Evolutionary conservation across 2,113 vertebrate genomes (phyloP), one percentile per base, ranked within the genome.

Genomic region (Poeciliopsis prolifica): DNA sequence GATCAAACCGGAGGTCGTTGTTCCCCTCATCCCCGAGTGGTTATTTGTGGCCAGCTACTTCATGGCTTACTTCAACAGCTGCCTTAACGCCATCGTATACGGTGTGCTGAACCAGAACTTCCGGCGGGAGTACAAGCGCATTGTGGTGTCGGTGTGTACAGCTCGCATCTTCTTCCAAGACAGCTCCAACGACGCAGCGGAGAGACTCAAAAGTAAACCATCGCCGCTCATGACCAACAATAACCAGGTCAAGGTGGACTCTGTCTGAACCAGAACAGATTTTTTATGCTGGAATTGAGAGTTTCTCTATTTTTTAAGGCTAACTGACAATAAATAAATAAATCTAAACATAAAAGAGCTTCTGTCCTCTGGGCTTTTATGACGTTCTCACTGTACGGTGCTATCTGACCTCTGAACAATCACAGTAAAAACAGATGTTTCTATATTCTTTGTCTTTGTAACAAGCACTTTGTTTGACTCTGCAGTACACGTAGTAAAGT

Each of bases 11-110:
- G 85, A 93, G 76, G 93, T 79, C 4, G 89, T 96, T 80, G 91
- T 93, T 65, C 95, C 96, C 37, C 94, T 94, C 84, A 96, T 99
- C 87, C 98, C 98, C 0, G 98, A 98, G 86, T 99, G 98, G 97
- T 88, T 99, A 48, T 99, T 99, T 28, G 97, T 99, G 78, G 93
- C 95, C 60, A 99, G 98, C 90, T 98, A 99, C 91, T 99, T 98
- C 80, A 96, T 99, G 97, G 97, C 97, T 0, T 99, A 99, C 91
- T 99, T 99, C 95, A 99, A 99, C 94, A 99, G 98, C 94, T 99
- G 97, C 95, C 97, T 99, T 95, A 99, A 98, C 71, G 97, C 97
- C 78, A 97, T 99, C 17, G 94, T 99, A 72, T 99, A 99, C 61
- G 98, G 98, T 71, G 95, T 98, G 37, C 93, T 99, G 75, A 99